A percentile compares a stretch with the other conserved stretches of the same genome.
phyloP scores from a whole-genome alignment of 2,888 invertebrate genomes.

The Minunthozetes semirufus region DNA sequence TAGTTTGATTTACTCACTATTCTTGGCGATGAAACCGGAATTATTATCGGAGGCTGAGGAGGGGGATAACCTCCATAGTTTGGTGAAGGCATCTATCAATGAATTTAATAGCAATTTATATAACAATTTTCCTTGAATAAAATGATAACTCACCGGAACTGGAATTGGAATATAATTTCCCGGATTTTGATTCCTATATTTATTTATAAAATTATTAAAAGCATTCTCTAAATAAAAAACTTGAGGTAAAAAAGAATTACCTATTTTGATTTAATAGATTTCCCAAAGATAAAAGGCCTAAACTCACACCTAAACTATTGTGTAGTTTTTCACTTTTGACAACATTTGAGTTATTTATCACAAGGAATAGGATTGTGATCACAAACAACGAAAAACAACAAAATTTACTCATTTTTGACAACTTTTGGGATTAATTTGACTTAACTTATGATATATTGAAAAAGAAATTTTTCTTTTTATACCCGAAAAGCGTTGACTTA shows the following conservation, averaged over 20 bases:
- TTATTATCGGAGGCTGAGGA: slow-evolving; percentile 3
- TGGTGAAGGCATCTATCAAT: not conserved
- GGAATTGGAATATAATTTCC: slow-evolving; percentile 23
- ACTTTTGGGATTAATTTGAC: not conserved
- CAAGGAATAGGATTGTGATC: not conserved
- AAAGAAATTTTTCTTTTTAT: not conserved
- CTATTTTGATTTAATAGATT: slow-evolving; percentile 16
- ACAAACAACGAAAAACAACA: not conserved
- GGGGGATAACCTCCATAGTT: slow-evolving; percentile 13
- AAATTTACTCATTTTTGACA: not conserved
- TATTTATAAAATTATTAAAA: too few relatives aligned
- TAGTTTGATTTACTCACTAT: not conserved
- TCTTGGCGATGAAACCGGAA: slow-evolving; percentile 5
- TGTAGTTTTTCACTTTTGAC: slow-evolving; percentile 15
- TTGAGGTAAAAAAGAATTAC: not conserved
- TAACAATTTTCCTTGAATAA: not conserved
- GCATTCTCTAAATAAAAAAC: too few relatives aligned
- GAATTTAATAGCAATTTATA: not conserved
- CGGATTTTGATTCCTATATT: not conserved
- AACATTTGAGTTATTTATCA: not conserved
- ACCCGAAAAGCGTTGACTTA: not conserved
- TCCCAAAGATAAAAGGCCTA: slow-evolving; percentile 4
- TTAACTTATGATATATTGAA: not conserved
- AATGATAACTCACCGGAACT: not conserved
- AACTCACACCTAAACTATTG: slow-evolving; percentile 20